A percentile compares a stretch with the other conserved stretches of the same genome.
These are phyloP conservation scores for Syngnathus typhle DNA, from an alignment of 2,113 vertebrate species.

Conservation along the genomic window DNA sequence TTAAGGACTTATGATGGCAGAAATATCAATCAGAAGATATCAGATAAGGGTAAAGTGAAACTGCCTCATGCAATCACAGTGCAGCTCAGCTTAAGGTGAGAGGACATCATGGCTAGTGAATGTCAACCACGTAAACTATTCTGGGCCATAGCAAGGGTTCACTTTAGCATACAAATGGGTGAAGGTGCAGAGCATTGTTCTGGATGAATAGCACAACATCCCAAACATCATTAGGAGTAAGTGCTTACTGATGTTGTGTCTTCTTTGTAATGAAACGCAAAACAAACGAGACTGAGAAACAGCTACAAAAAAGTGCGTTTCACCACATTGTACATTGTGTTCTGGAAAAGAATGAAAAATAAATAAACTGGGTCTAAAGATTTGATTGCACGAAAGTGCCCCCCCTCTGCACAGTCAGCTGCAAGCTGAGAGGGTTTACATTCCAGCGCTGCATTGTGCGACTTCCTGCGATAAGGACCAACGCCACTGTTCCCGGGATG, in stretches of 20 bases:
- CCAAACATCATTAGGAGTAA: background rate
- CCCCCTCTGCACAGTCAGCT: constrained; percentile 13
- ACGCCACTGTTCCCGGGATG: constrained; percentile 34
- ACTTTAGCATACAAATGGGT: background rate
- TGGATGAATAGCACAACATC: constrained; percentile 2
- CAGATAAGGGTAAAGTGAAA: too few relatives aligned
- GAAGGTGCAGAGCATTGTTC: constrained; percentile 28
- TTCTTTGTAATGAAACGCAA: constrained; percentile 15
- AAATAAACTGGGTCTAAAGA: constrained; percentile 7
- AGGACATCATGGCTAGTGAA: too few relatives aligned
- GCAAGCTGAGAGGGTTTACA: constrained; percentile 43
- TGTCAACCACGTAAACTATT: background rate
- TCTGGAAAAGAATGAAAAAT: constrained; percentile 38
- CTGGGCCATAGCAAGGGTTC: background rate
- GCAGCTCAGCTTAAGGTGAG: too few relatives aligned
- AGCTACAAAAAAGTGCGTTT: constrained; percentile 1
- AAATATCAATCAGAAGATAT: too few relatives aligned
- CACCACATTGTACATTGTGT: constrained; percentile 15
- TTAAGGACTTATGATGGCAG: too few relatives aligned
- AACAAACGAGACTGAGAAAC: constrained; percentile 16
- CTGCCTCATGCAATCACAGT: too few relatives aligned
- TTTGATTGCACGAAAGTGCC: background rate
- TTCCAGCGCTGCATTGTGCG: constrained; percentile 49
- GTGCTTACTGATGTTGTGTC: constrained; percentile 19
- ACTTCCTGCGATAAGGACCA: constrained; percentile 56